phyloP scores from a whole-genome alignment of 30 jellyfish, hydroid and myxozoan species.

The Sanderia malayensis region DNA sequence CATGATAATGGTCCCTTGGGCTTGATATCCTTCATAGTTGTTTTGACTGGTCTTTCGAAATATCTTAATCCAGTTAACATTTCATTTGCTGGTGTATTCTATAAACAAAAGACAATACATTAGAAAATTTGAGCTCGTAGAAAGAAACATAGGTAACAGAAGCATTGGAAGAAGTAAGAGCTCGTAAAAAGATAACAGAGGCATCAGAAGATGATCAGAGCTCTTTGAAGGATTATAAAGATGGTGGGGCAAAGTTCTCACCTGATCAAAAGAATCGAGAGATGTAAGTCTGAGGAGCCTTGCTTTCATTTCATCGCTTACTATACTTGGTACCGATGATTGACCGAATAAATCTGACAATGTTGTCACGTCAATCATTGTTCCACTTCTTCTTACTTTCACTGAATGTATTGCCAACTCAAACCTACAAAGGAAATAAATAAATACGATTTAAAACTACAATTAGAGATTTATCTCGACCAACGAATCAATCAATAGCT shows the following conservation, averaged over 20 bases:
- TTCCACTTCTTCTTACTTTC: conserved; percentile 69
- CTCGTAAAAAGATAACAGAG: too few relatives aligned
- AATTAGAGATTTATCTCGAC: too few relatives aligned
- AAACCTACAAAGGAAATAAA: conserved; percentile 10
- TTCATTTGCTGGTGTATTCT: conserved; percentile 74
- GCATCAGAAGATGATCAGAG: too few relatives aligned
- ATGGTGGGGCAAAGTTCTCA: too few relatives aligned
- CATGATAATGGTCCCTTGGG: conserved; percentile 49
- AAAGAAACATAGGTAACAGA: too few relatives aligned
- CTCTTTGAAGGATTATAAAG: too few relatives aligned
- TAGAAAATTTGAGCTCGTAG: too few relatives aligned
- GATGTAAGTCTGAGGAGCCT: conserved; percentile 57
- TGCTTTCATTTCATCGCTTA: conserved; percentile 44
- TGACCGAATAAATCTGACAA: conserved; percentile 54
- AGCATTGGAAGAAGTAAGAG: too few relatives aligned
- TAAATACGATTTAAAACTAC: too few relatives aligned
- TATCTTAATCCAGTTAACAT: conserved; percentile 68
- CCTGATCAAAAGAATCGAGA: conserved; percentile 65
- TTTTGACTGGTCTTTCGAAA: conserved; percentile 58
- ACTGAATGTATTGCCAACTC: conserved; percentile 72
- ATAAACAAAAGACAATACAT: background rate
- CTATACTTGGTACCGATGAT: conserved; percentile 27
- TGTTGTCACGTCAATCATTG: conserved; percentile 59
- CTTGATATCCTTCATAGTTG: conserved; percentile 18
- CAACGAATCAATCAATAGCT: too few relatives aligned